Percentiles rank a stretch among this genome's conserved stretches.
Evolutionary conservation across 2,113 vertebrate species (phyloP).

Genomic region (Blennius ocellaris): DNA sequence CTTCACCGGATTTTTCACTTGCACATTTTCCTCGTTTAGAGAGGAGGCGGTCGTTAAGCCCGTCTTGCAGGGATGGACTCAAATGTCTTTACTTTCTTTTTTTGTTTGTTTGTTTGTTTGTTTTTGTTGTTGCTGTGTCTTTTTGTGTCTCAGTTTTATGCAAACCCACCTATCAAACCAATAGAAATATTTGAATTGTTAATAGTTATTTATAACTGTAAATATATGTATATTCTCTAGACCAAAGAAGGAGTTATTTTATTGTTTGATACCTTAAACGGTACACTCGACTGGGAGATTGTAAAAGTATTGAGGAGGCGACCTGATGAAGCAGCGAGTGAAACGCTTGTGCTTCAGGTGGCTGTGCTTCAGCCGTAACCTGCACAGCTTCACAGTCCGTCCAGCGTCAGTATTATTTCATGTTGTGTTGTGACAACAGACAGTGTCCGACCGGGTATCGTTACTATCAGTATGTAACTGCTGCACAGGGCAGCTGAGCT

Average conservation of each 20-base stretch:
- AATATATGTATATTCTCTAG: conserved; percentile 71
- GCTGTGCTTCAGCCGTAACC: conserved; percentile 19
- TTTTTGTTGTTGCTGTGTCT: conserved; percentile 23
- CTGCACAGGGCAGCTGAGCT: conserved; percentile 22
- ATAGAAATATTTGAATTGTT: conserved; percentile 60
- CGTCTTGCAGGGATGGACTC: conserved; percentile 58
- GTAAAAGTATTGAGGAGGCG: conserved; percentile 11
- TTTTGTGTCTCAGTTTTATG: conserved; percentile 45
- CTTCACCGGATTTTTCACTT: conserved; percentile 51
- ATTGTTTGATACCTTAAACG: conserved; percentile 20
- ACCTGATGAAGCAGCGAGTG: conserved; percentile 20
- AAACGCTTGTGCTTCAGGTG: conserved; percentile 14
- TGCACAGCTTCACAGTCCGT: neutral
- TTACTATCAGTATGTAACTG: conserved; percentile 26
- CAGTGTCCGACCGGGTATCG: conserved; percentile 27
- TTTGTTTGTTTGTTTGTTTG: conserved; percentile 26
- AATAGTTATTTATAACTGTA: conserved; percentile 79
- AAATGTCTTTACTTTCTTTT: conserved; percentile 34
- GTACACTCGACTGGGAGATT: conserved; percentile 4
- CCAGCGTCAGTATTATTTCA: conserved; percentile 62
- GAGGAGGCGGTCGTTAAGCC: conserved; percentile 34
- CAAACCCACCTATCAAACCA: conserved; percentile 57
- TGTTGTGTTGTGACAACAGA: conserved; percentile 43
- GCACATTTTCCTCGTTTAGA: conserved; percentile 57
- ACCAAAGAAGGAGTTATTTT: conserved; percentile 51